Conservation (phyloP, 2,888 invertebrate genomes). For the Spicauda simplicius region DNA sequence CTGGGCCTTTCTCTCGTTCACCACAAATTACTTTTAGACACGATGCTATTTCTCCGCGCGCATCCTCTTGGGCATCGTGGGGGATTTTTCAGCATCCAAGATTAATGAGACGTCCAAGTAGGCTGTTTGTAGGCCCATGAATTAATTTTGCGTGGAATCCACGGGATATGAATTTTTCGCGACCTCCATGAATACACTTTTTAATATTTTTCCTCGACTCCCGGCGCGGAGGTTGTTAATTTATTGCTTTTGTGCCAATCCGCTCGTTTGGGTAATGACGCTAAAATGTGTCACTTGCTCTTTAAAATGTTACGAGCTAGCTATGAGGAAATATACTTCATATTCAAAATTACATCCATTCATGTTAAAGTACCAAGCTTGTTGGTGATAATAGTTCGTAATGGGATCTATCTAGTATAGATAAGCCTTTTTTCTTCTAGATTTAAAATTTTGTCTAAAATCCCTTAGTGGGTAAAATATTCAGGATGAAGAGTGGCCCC, state of each 20-base stretch:
- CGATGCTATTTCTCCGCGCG: slow-evolving; percentile 19
- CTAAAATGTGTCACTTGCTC: background rate
- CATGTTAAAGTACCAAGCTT: too few relatives aligned
- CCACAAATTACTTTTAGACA: slow-evolving; percentile 35
- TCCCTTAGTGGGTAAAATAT: too few relatives aligned
- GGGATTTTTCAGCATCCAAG: slow-evolving; percentile 51
- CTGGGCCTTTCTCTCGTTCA: slow-evolving; percentile 24
- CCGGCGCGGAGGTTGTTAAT: slow-evolving; percentile 2
- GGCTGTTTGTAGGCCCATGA: slow-evolving; percentile 54
- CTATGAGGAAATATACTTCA: too few relatives aligned
- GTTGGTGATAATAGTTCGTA: too few relatives aligned
- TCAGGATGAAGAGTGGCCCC: too few relatives aligned
- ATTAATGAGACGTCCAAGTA: slow-evolving; percentile 56
- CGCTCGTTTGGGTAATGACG: background rate
- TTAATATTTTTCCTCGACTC: slow-evolving; percentile 19
- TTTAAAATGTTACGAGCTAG: too few relatives aligned
- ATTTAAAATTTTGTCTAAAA: too few relatives aligned
- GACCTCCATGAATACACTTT: slow-evolving; percentile 14
- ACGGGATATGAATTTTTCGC: slow-evolving; percentile 34
- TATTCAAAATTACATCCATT: too few relatives aligned
- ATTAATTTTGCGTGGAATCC: slow-evolving; percentile 52
- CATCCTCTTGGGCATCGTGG: slow-evolving; percentile 19
- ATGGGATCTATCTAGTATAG: too few relatives aligned
- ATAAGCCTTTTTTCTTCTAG: too few relatives aligned
- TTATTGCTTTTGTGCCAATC: slow-evolving; percentile 23